phyloP scores from a whole-genome alignment of 2,888 invertebrate genomes.

The Deroplatys truncata region DNA sequence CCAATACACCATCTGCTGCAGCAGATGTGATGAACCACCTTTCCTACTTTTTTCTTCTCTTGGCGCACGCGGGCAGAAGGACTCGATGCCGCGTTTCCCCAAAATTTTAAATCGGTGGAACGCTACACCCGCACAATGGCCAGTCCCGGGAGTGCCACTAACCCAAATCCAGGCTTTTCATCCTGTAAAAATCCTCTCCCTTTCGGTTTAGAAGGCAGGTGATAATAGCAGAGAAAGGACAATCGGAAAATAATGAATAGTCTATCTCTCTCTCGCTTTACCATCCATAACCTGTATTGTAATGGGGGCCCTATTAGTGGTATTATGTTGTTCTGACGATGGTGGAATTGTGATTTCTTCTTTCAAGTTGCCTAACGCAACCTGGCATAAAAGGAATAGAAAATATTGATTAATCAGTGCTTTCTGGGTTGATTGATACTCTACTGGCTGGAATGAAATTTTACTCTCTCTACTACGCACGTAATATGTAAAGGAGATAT shows the following conservation, averaged over 20 bases:
- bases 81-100: neutral
- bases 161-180: slow-evolving; percentile 9
- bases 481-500: too few species aligned
- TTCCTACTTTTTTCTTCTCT: neutral
- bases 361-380: neutral
- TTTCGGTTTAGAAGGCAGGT: neutral
- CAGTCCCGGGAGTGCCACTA: neutral
- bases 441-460: too few species aligned
- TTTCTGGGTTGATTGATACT: too few species aligned
- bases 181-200: neutral
- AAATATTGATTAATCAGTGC: neutral
- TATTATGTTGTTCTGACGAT: neutral
- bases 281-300: neutral
- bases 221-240: slow-evolving; percentile 4
- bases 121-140: neutral
- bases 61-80: neutral
- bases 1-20: neutral
- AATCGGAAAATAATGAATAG: neutral
- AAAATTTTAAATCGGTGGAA: slow-evolving; percentile 1
- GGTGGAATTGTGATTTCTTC: neutral
- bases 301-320: neutral
- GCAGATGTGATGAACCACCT: neutral
- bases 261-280: neutral
- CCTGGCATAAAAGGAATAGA: neutral
- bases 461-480: too few species aligned